A percentile compares a stretch with the other conserved stretches of the same genome.
phyloP scores from a whole-genome alignment of 2,113 vertebrate genomes.

The Clarias batrachus region DNA sequence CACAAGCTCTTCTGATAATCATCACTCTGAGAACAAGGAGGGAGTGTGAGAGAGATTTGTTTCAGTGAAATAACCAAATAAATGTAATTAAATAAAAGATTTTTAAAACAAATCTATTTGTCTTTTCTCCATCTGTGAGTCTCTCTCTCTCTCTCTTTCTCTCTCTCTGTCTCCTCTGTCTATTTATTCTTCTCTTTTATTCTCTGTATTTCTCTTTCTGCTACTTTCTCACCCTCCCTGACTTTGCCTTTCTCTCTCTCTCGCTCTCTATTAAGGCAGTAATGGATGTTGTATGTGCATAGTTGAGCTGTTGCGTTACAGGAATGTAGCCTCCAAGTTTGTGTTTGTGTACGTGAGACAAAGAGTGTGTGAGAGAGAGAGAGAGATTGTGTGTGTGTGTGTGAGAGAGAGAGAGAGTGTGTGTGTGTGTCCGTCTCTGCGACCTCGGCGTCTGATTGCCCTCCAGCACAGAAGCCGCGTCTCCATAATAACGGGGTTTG shows the following conservation, averaged over 20 bases:
- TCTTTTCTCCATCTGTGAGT: no score
- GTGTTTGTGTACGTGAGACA: conserved; percentile 1
- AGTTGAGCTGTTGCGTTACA: conserved; percentile 47
- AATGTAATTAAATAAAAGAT: no score
- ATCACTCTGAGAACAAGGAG: no score
- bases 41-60: no score
- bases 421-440: conserved; percentile 39
- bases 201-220: neutral
- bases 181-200: neutral
- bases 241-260: neutral
- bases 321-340: conserved; percentile 46
- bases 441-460: conserved; percentile 62
- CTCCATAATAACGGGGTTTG: conserved; percentile 71
- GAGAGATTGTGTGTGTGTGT: conserved; percentile 39
- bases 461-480: conserved; percentile 63
- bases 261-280: neutral
- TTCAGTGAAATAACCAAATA: no score
- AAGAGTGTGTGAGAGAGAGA: neutral
- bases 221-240: neutral
- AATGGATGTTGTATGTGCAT: conserved; percentile 42
- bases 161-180: neutral
- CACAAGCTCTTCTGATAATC: neutral
- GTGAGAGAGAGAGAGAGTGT: neutral
- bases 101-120: no score
- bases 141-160: neutral